phyloP scores from a whole-genome alignment of 2,888 invertebrate genomes.

The Cerastis rubricosa region DNA sequence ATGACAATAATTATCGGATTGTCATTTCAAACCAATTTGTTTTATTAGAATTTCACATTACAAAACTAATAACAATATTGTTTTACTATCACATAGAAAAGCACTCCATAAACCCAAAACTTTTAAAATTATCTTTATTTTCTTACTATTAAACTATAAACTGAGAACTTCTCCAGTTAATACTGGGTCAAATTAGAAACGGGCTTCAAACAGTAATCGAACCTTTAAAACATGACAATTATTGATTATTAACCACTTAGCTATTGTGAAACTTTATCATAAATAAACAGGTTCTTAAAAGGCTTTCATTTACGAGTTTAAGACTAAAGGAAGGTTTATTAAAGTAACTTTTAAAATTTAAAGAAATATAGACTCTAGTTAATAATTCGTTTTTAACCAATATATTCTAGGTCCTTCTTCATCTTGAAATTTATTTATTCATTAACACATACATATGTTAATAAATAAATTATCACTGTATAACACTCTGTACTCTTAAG shows the following conservation, averaged over 20 bases:
- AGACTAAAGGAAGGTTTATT: conserved; percentile 35
- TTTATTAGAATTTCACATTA: conserved; percentile 7
- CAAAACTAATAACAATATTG: conserved; percentile 4
- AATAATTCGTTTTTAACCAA: neutral
- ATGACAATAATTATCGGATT: neutral
- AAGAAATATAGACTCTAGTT: neutral
- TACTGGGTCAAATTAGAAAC: conserved; percentile 85
- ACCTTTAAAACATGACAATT: conserved; percentile 83
- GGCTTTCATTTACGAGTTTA: conserved; percentile 59
- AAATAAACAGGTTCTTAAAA: conserved; percentile 67
- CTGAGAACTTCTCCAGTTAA: conserved; percentile 64
- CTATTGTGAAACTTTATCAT: conserved; percentile 79
- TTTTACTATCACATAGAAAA: conserved; percentile 4
- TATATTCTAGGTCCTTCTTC: neutral
- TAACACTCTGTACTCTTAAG: neutral
- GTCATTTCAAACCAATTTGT: conserved; percentile 1
- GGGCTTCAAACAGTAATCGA: conserved; percentile 76
- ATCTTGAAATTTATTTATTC: neutral
- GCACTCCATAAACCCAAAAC: conserved; percentile 28
- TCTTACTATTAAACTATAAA: conserved; percentile 53
- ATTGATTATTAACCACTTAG: conserved; percentile 81
- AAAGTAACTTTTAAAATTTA: conserved; percentile 19
- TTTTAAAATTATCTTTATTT: conserved; percentile 57
- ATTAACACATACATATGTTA: no score
- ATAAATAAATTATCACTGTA: neutral